These are phyloP conservation scores for Ranitomeya variabilis DNA, from an alignment of 2,113 vertebrate genomes.

Conservation along the genomic window DNA sequence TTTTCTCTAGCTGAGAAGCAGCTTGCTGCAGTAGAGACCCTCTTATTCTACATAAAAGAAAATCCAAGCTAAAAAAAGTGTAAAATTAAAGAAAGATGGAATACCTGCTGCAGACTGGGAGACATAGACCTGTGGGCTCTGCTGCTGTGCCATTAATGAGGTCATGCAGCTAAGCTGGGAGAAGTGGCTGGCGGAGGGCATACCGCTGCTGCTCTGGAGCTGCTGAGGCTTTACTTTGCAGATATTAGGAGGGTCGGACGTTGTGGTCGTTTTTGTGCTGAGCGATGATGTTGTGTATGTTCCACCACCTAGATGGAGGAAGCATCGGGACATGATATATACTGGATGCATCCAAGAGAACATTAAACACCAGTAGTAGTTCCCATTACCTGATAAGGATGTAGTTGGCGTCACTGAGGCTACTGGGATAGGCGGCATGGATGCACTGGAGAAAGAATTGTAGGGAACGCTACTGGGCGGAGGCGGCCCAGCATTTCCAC, in stretches of 20 bases:
- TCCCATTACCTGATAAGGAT: conserved; percentile 83
- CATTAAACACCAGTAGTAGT: neutral
- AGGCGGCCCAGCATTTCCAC: conserved; percentile 66
- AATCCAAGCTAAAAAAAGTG: neutral
- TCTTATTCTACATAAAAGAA: neutral
- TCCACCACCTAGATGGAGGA: conserved; percentile 79
- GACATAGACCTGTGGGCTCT: conserved; percentile 95
- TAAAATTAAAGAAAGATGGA: neutral
- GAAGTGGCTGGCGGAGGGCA: conserved; percentile 87
- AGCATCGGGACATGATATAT: neutral
- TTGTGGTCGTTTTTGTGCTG: conserved; percentile 92
- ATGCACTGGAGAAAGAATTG: conserved; percentile 92
- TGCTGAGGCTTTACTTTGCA: conserved; percentile 99
- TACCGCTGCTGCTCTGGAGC: conserved; percentile 81
- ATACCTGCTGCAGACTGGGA: conserved; percentile 98
- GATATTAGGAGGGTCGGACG: conserved; percentile 96
- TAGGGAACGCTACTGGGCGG: conserved; percentile 81
- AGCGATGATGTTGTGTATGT: conserved; percentile 96
- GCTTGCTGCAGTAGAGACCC: neutral
- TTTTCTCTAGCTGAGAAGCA: neutral
- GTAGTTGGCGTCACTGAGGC: conserved; percentile 96
- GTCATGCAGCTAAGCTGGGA: conserved; percentile 94
- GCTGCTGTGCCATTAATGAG: conserved; percentile 91
- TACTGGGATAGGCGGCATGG: conserved; percentile 94
- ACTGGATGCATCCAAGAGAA: neutral